Base-by-base conservation (phyloP, 2,797 vertebrate genomes). In the Gymnodraco acuticeps region DNA sequence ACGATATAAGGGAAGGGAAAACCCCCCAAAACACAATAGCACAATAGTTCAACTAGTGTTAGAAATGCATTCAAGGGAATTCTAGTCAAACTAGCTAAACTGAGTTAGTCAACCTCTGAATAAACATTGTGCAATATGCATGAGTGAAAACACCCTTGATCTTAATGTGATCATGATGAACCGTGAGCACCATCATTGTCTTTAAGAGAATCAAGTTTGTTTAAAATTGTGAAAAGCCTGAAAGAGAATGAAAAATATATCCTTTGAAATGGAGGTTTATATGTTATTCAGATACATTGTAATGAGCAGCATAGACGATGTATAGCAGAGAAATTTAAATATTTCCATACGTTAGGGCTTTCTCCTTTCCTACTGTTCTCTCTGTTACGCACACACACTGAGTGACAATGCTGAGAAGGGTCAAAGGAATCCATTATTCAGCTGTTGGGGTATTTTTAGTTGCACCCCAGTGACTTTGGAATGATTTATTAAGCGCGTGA, bases 401-500 rank as follows among this genome's bases (percentile, higher is more conserved):
- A 86, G 78, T 79, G 77, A 92, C 90, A 93, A 89, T 86, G 81
- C 80, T 86, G 77, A 88, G 86, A 74, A 20, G 83, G 91, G 90
- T 93, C 88, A 91, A 86, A 90, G 48, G 62, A 90, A 93, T 92
- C 68, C 77, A 94, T 93, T 92, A 93, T 92, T 92, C 82, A 92
- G 83, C 77, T 76, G 77, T 81, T 69, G 64, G 82, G 75, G n/a
- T 93, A 93, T 93, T 93, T 91, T 92, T 92, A 91, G 91, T 85
- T 82, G 76, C 80, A 90, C 84, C 89, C 88, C 1, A 13, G 80
- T 89, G 91, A 88, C 88, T 91, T 91, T 87, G 85, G 84, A 93
- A 93, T 94, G 88, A 94, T 94, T 94, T 92, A 94, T 93, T 92
- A 91, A 89, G 72, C 0, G 71, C 62, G 83, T 90, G 89, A 93